Evolutionary conservation across 2,888 invertebrate species (phyloP), one percentile per base, ranked within the genome.

Genomic region (Crepidodera aurea): DNA sequence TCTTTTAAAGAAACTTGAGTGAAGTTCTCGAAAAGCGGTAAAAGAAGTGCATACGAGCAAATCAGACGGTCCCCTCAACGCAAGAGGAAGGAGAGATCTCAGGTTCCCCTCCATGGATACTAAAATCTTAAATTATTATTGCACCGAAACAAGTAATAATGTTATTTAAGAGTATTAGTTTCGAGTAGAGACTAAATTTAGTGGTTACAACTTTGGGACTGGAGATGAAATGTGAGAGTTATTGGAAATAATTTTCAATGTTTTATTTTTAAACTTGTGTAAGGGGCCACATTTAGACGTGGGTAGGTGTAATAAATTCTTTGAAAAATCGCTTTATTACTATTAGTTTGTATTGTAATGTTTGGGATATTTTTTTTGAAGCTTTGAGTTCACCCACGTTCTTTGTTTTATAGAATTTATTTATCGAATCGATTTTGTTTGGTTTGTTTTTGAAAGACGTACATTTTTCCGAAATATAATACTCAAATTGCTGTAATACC

Each of bases 141-240:
- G 2, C 40, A 40, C 10, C 40, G 8, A 18, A 40, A 40, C 8
- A 40, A 7, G 16, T 40, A 40, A 40, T 40, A 16, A 40, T 40
- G 40, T 18, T 40, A 40, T 40, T 40, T 40, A 40, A 40, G 16
- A 40, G 2, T 40, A 2, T 6, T 8, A 2, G 19, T 15, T 19
- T 48, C 13, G 7, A 27, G 15, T n/a, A n/a, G 22, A 48, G 8
- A 48, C 27, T 48, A 48, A 27, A 48, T 48, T 48, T 48, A 48
- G 29, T 13, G 40, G 8, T 40, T 15, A 40, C 40, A 10, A 27
- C 12, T 27, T 48, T 48, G 2, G 22, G 16, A 6, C 29, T 27
- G n/a, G 15, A 27, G 15, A 29, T 48, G 48, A 29, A 48, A 48
- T 48, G 29, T 27, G 48, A 48, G 48, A 48, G 48, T 48, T 27